Percentiles rank a stretch among this genome's conserved stretches.
Evolutionary conservation across 1,140 invertebrate genomes (phyloP).

Genomic region (Monochamus saltuarius): DNA sequence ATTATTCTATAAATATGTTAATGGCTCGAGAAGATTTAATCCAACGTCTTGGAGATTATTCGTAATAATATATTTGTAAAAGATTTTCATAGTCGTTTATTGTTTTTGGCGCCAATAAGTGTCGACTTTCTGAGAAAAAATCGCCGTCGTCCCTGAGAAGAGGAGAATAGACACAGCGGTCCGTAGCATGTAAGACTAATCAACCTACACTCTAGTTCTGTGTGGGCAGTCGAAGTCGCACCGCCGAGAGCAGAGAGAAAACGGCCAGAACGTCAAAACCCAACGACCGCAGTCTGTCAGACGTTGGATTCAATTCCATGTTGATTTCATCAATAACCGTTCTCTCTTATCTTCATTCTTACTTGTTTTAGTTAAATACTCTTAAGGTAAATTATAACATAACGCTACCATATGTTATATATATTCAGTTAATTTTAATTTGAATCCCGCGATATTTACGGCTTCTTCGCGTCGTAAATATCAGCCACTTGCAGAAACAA

Average conservation of each 20-base stretch:
- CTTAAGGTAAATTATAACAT: slow-evolving; percentile 16
- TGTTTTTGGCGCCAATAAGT: slow-evolving; percentile 20
- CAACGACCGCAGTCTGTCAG: not conserved
- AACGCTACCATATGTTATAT: slow-evolving; percentile 17
- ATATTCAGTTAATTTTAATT: no score
- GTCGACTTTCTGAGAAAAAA: slow-evolving; percentile 16
- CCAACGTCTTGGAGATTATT: not conserved
- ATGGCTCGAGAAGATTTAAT: not conserved
- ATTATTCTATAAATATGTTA: not conserved
- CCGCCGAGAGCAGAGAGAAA: slow-evolving; percentile 27
- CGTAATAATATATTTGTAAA: slow-evolving; percentile 13
- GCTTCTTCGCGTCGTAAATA: no score
- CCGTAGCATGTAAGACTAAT: slow-evolving; percentile 33
- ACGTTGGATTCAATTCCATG: slow-evolving; percentile 28
- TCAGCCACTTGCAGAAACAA: no score
- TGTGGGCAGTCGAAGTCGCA: slow-evolving; percentile 30
- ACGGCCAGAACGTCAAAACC: not conserved
- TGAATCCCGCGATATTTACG: no score
- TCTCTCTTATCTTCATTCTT: slow-evolving; percentile 26
- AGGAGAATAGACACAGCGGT: slow-evolving; percentile 30
- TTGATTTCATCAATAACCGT: slow-evolving; percentile 30
- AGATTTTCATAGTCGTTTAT: slow-evolving; percentile 7
- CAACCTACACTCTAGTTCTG: slow-evolving; percentile 33
- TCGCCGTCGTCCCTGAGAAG: slow-evolving; percentile 10
- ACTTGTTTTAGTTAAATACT: slow-evolving; percentile 23